Evolutionary conservation across 2,113 vertebrate species (phyloP).

Genomic region (Chaetops frenatus): DNA sequence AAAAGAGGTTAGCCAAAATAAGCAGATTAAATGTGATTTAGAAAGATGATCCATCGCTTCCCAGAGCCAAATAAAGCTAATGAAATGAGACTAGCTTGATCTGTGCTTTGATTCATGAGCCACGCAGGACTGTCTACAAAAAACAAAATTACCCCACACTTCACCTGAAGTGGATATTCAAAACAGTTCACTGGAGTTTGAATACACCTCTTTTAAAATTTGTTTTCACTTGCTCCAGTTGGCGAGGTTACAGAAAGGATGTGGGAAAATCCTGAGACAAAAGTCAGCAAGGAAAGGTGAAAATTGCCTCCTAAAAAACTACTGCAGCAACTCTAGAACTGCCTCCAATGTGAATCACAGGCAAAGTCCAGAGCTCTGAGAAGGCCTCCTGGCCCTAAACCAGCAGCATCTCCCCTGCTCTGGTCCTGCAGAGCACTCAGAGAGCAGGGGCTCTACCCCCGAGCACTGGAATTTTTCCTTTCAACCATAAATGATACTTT

Average conservation of each 20-base stretch:
- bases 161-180: neutral
- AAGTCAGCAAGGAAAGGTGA: neutral
- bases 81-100: conserved; percentile 74
- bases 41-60: conserved; percentile 73
- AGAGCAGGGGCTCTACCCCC: neutral
- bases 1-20: conserved; percentile 73
- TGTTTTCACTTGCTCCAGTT: neutral
- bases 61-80: conserved; percentile 80
- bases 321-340: neutral
- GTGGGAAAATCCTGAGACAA: neutral
- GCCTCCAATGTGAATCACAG: neutral
- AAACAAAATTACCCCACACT: neutral
- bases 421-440: neutral
- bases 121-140: neutral
- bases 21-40: conserved; percentile 78
- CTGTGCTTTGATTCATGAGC: conserved; percentile 60
- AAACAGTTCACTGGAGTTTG: neutral
- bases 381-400: neutral
- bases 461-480: neutral
- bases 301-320: neutral
- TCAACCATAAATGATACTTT: neutral
- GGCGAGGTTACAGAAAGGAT: neutral
- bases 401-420: neutral
- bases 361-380: neutral
- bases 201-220: neutral